Percentiles rank a stretch among this genome's conserved stretches.
These are phyloP conservation scores for Drosophila setosimentum DNA, from an alignment of 2,888 invertebrate genomes.

Conservation along the genomic window DNA sequence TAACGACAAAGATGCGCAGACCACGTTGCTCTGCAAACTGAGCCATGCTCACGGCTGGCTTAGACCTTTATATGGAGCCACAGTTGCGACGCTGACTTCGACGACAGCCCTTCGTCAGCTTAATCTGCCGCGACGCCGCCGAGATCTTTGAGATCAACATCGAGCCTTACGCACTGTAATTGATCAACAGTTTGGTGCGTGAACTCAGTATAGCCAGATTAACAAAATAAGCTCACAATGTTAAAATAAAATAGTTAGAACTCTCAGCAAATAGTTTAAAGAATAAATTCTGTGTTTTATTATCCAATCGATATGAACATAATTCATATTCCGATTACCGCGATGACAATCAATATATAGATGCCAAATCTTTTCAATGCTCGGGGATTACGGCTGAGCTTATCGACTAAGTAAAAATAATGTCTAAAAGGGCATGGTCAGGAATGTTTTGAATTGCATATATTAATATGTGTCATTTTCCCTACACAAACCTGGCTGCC, in stretches of 20 bases:
- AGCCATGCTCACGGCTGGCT: constrained; percentile 47
- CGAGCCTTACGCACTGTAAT: background rate
- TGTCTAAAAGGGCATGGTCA: background rate
- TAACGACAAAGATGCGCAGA: constrained; percentile 41
- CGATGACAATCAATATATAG: background rate
- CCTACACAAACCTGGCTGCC: background rate
- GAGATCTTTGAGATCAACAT: constrained; percentile 11
- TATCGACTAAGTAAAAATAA: background rate
- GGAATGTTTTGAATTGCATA: background rate
- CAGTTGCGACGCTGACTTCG: constrained; percentile 15
- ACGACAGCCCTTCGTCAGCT: constrained; percentile 38
- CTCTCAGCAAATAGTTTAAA: background rate
- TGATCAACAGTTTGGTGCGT: background rate
- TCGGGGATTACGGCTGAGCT: background rate
- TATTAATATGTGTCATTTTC: background rate
- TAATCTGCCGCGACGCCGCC: constrained; percentile 12
- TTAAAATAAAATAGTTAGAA: background rate
- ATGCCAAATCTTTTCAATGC: background rate
- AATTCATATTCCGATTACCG: constrained; percentile 1
- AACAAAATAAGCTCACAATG: background rate
- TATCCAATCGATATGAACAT: background rate
- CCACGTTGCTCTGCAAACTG: constrained; percentile 59
- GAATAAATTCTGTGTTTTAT: background rate
- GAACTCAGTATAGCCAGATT: background rate
- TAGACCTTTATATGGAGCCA: constrained; percentile 59